phyloP scores from a whole-genome alignment of 2,113 vertebrate genomes.

The Lasiurus borealis region DNA sequence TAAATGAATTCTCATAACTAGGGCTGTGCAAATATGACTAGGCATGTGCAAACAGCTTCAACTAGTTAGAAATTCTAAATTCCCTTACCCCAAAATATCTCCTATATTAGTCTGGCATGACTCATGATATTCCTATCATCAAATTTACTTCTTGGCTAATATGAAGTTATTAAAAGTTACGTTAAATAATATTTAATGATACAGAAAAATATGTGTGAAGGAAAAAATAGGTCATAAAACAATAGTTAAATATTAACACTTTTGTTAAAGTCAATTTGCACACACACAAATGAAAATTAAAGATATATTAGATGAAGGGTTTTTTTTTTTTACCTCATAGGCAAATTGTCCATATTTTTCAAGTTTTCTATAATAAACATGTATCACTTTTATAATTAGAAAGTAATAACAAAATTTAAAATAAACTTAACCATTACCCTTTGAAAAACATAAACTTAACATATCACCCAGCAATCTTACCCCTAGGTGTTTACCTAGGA shows the following conservation, averaged over 20 bases:
- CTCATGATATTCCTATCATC: neutral
- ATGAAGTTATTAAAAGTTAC: neutral
- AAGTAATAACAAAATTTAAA: conserved; percentile 21
- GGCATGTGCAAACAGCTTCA: neutral
- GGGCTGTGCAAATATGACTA: neutral
- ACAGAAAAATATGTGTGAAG: neutral
- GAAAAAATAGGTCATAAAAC: conserved; percentile 20
- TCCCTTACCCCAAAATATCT: neutral
- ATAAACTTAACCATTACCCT: neutral
- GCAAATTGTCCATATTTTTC: neutral
- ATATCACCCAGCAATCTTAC: neutral
- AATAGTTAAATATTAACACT: neutral
- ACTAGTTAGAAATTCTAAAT: neutral
- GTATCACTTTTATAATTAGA: neutral
- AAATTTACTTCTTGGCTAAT: neutral
- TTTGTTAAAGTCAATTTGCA: neutral
- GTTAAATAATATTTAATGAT: conserved; percentile 27
- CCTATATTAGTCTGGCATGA: neutral
- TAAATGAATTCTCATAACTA: neutral
- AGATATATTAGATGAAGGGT: neutral
- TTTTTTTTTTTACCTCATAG: neutral
- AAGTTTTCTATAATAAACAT: conserved; percentile 1
- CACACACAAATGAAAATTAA: neutral
- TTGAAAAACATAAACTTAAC: neutral
- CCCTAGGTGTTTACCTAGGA: neutral